Evolutionary conservation across 2,888 invertebrate species (phyloP).

Genomic region (Steinernema scapterisci): DNA sequence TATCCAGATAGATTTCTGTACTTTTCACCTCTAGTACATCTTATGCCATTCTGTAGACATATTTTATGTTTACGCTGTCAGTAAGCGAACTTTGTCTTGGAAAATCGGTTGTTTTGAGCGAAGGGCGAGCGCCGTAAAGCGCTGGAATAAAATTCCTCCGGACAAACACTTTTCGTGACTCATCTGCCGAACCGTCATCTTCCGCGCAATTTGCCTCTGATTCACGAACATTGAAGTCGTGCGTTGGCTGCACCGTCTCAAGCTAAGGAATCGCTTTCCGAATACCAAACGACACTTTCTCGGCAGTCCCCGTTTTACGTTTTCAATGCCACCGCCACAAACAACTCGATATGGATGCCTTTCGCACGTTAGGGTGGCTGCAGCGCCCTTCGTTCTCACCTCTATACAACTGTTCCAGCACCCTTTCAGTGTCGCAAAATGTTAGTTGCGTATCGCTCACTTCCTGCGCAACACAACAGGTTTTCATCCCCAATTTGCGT

Average conservation of each 20-base stretch:
- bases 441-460: background rate
- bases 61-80: no score
- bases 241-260: background rate
- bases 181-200: background rate
- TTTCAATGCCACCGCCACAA: background rate
- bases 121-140: background rate
- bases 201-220: background rate
- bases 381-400: background rate
- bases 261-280: no score
- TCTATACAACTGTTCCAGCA: constrained; percentile 22
- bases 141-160: background rate
- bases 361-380: background rate
- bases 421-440: background rate
- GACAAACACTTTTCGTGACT: background rate
- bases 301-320: background rate
- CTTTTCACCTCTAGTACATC: no score
- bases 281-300: no score
- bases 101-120: no score
- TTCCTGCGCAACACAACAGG: background rate
- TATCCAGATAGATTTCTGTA: no score
- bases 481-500: background rate
- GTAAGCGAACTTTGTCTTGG: no score
- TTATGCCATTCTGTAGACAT: no score
- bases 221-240: background rate
- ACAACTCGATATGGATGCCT: constrained; percentile 11